Evolutionary conservation across 2,113 vertebrate genomes (phyloP).

Genomic region (Sinocyclocheilus anshuiensis): DNA sequence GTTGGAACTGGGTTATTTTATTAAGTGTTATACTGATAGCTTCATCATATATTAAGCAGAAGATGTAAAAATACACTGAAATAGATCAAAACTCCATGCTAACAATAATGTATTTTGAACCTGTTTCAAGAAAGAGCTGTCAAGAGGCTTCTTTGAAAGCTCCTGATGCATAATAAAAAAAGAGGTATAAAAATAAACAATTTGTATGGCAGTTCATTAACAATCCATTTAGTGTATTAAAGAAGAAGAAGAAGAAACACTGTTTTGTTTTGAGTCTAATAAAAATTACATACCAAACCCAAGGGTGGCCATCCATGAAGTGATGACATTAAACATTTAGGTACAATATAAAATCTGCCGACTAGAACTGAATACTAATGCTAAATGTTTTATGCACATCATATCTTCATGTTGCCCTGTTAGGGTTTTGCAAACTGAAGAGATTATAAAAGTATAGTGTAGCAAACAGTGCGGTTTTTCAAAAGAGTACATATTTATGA

Average conservation of each 20-base stretch:
- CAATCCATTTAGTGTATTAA: neutral
- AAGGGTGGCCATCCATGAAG: neutral
- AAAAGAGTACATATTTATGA: conserved; percentile 13
- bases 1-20: conserved; percentile 36
- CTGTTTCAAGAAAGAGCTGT: neutral
- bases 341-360: conserved; percentile 5
- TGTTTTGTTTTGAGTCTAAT: neutral
- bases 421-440: neutral
- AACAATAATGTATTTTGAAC: neutral
- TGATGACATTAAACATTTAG: conserved; percentile 10
- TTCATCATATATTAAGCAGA: neutral
- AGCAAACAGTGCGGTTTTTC: neutral
- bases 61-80: neutral
- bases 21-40: conserved; percentile 32
- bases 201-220: neutral
- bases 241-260: neutral
- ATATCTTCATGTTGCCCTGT: neutral
- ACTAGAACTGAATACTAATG: conserved; percentile 7
- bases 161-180: neutral
- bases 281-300: neutral
- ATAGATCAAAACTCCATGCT: conserved; percentile 2
- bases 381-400: neutral
- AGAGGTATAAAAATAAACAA: neutral
- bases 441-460: neutral
- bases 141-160: neutral